Percentiles rank a stretch among this genome's conserved stretches.
Evolutionary conservation across 23 tunicate species (phyloP).

Genomic region (Styela clava): DNA sequence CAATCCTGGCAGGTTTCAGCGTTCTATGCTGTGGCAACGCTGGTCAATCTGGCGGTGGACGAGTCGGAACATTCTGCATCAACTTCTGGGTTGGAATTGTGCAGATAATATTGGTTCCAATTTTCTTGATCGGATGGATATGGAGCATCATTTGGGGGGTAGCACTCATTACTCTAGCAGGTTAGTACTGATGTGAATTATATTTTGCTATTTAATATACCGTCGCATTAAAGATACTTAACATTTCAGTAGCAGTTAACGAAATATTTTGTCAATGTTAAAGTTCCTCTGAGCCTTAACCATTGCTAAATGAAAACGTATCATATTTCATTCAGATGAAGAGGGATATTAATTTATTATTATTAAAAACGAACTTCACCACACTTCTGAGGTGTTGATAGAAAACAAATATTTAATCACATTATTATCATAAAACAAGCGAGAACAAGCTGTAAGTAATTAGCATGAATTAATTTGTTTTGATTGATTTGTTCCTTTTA

Average conservation of each 20-base stretch:
- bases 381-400: background rate
- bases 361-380: background rate
- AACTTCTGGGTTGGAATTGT: slow-evolving; percentile 44
- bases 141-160: slow-evolving; percentile 63
- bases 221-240: no score
- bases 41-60: slow-evolving; percentile 39
- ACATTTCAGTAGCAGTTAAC: no score
- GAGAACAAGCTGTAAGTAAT: background rate
- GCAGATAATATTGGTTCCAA: slow-evolving; percentile 6
- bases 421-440: no score
- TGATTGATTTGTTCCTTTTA: background rate
- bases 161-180: slow-evolving; percentile 26
- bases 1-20: slow-evolving; percentile 45
- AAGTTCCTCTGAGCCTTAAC: background rate
- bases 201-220: no score
- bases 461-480: background rate
- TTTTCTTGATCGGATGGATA: slow-evolving; percentile 42
- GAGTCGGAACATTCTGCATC: slow-evolving; percentile 49
- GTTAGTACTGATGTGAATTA: no score
- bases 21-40: slow-evolving; percentile 47
- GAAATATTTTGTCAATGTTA: no score
- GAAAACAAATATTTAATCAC: background rate
- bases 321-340: background rate
- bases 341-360: no score
- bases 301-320: background rate